Evolutionary conservation across 2,113 vertebrate species (phyloP).

Genomic region (Todiramphus chloris): DNA sequence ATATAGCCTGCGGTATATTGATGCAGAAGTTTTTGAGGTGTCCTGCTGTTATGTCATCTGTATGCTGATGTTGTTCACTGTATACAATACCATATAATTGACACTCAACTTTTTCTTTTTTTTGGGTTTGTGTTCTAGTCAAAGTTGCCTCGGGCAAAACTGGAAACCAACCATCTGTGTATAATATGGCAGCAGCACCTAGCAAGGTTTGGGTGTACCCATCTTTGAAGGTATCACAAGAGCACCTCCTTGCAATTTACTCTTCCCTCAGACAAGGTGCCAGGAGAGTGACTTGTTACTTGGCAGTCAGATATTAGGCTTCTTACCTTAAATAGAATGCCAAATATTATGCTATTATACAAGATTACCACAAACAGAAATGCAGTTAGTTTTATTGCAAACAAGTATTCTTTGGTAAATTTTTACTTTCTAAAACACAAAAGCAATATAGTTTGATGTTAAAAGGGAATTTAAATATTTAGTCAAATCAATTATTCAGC

Average conservation of each 20-base stretch:
- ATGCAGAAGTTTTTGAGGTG: neutral
- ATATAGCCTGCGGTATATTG: neutral
- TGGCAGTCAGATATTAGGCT: neutral
- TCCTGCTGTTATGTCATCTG: neutral
- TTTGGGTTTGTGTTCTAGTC: neutral
- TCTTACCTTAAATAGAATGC: neutral
- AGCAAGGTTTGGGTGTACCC: neutral
- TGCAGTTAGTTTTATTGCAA: neutral
- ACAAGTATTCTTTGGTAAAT: neutral
- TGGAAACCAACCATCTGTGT: neutral
- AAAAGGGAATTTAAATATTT: neutral
- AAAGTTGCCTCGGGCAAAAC: neutral
- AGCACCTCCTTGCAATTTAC: neutral
- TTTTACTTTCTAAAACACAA: neutral
- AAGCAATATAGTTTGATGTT: neutral
- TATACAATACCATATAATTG: neutral
- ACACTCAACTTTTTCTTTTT: neutral
- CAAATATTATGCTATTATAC: neutral
- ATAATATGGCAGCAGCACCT: neutral
- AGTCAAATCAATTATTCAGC: neutral
- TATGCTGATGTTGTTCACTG: neutral
- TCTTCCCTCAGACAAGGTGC: neutral
- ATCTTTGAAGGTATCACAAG: fast-evolving
- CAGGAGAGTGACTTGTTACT: neutral
- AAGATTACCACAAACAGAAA: neutral